These are phyloP conservation scores for Zoanthus sansibaricus DNA, from an alignment of 92 coral and sea anemone genomes.

Conservation along the genomic window DNA sequence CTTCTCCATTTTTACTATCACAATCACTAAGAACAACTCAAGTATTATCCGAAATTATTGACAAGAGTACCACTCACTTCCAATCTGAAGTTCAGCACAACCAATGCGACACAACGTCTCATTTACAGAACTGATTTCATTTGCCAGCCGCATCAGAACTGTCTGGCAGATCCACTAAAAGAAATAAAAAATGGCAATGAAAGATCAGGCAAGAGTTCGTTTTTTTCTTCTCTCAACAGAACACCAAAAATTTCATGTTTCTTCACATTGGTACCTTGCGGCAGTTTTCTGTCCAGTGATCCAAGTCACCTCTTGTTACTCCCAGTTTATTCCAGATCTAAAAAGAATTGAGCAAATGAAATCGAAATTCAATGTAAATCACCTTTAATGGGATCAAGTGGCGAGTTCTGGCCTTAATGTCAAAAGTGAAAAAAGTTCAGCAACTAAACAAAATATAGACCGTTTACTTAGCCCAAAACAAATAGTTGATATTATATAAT, in stretches of 20 bases:
- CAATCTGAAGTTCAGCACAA: slow-evolving; percentile 90
- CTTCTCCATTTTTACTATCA: background rate
- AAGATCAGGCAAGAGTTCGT: background rate
- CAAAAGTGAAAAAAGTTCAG: too few relatives aligned
- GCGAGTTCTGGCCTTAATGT: too few relatives aligned
- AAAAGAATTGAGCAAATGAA: background rate
- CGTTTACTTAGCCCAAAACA: too few relatives aligned
- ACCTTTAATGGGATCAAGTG: too few relatives aligned
- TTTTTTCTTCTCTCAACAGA: background rate
- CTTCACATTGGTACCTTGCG: slow-evolving; percentile 71
- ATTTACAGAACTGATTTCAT: slow-evolving; percentile 88
- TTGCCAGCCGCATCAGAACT: slow-evolving; percentile 83
- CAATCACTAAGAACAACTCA: too few relatives aligned
- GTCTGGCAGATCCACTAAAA: slow-evolving; percentile 98
- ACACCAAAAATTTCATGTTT: background rate
- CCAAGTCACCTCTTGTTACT: slow-evolving; percentile 84
- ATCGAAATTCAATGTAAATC: too few relatives aligned
- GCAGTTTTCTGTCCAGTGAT: slow-evolving; percentile 95
- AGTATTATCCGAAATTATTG: too few relatives aligned
- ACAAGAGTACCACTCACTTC: slow-evolving; percentile 68
- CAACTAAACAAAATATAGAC: too few relatives aligned
- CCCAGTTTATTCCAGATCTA: slow-evolving; percentile 90
- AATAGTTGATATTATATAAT: too few relatives aligned
- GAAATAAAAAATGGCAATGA: background rate
- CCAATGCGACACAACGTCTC: slow-evolving; percentile 85